These are phyloP conservation scores for Orientallactaga sibirica DNA, from an alignment of 2,797 vertebrate species.

Conservation along the genomic window DNA sequence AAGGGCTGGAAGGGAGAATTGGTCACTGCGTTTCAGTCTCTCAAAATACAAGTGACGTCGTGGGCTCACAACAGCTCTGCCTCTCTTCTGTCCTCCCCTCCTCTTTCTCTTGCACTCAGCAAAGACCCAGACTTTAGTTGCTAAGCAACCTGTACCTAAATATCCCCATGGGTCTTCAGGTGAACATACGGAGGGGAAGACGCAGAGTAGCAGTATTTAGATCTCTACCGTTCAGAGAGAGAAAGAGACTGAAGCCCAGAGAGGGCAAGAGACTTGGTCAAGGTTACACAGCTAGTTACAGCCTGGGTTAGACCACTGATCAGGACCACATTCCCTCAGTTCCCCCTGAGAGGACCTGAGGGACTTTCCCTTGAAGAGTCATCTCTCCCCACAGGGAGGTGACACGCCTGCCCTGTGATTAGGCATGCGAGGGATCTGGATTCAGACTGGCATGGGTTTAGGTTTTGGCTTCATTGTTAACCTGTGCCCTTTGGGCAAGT, in stretches of 20 bases:
- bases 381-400: background rate
- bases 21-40: background rate
- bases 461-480: background rate
- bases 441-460: background rate
- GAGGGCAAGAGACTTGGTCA: background rate
- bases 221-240: background rate
- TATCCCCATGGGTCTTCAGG: constrained; percentile 69
- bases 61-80: background rate
- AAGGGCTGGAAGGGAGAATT: background rate
- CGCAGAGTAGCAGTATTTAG: background rate
- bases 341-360: background rate
- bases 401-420: too few species aligned
- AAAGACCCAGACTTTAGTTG: constrained; percentile 72
- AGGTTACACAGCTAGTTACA: background rate
- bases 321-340: background rate
- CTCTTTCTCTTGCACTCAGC: constrained; percentile 44
- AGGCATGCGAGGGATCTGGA: background rate
- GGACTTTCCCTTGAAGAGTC: background rate
- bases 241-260: background rate
- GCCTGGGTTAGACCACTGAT: background rate
- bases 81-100: background rate
- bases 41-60: background rate
- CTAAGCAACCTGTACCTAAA: constrained; percentile 73
- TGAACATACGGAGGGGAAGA: background rate
- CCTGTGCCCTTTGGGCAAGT: background rate